phyloP scores from a whole-genome alignment of 2,113 vertebrate species.

The Neolamprologus hecqui region DNA sequence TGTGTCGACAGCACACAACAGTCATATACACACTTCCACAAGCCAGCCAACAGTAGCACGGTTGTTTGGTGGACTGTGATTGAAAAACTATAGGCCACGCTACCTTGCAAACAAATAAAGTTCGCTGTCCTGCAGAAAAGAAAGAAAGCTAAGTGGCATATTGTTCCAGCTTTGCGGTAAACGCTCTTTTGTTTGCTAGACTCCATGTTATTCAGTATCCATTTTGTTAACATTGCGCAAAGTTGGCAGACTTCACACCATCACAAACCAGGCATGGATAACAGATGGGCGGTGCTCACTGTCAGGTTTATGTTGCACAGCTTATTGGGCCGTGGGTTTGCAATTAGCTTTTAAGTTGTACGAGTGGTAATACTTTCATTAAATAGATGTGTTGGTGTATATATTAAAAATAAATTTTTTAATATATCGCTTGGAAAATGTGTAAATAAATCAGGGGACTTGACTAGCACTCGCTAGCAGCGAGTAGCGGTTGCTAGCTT shows the following conservation, averaged over 20 bases:
- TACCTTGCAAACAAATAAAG: not conserved
- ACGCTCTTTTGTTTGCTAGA: not conserved
- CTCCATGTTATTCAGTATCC: not conserved
- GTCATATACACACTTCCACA: not conserved
- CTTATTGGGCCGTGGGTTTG: not conserved
- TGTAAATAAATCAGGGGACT: not conserved
- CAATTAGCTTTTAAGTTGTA: not conserved
- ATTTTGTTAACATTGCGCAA: slow-evolving; percentile 15
- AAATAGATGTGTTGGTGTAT: not conserved
- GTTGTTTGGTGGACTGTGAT: slow-evolving; percentile 21
- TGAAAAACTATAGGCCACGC: slow-evolving; percentile 32
- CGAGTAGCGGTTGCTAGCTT: not conserved
- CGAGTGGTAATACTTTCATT: not conserved
- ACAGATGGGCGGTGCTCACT: slow-evolving; percentile 51
- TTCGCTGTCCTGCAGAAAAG: not conserved
- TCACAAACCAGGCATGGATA: slow-evolving; percentile 50
- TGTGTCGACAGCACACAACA: not conserved
- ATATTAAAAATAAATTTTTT: not conserved
- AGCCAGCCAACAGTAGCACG: not conserved
- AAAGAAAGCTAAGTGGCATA: not conserved
- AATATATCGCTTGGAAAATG: not conserved
- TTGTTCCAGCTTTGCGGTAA: not conserved
- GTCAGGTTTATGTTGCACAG: not conserved
- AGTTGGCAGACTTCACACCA: slow-evolving; percentile 36
- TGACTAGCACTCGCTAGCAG: not conserved